Evolutionary conservation across 1,140 invertebrate genomes (phyloP), one percentile per base, ranked within the genome.

Genomic region (Ceratina australensis): DNA sequence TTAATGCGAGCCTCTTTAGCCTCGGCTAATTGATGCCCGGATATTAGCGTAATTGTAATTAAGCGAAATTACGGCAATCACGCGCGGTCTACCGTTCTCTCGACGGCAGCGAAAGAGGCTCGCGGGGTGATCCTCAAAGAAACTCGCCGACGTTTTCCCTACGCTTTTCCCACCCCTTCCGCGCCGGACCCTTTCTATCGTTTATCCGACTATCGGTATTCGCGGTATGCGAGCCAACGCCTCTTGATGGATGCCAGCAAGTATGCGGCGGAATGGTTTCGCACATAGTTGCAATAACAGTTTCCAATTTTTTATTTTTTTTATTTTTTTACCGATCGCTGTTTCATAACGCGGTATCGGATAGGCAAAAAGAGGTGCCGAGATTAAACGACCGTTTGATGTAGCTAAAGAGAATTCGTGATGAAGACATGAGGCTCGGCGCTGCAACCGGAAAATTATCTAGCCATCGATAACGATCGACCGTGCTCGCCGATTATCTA

Each of bases 21-120:
- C 87, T 83, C 42, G 78, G 85, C 84, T 90, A 92, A 92, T 92
- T 92, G 90, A 92, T 91, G 84, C 72, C 87, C 76, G 80, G 87
- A 88, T 88, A 92, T 91, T 91, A 92, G 87, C 87, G 87, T 90
- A 91, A 91, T 92, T 91, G 87, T 90, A 89, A 92, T 90, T 87
- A 90, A 86, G 87, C 85, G 87, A 88, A 91, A 91, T 92, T 92
- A 90, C 87, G 82, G 89, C 89, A 88, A 90, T 91, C 87, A 85
- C 77, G 87, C 75, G 86, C 88, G 88, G 88, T 88, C 80, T 87
- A 83, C 87, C 88, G 87, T 89, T 42, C 86, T 87, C 75, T 64
- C 65, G 67, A 79, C 78, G 54, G 69, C 60, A 60, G 50, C 54
- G 50, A 50, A n/a, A n/a, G 49, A 24, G 16, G 47, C 24, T 13